Base-by-base conservation (phyloP, 92 coral and sea anemone genomes). In the Phenganax subtilis region DNA sequence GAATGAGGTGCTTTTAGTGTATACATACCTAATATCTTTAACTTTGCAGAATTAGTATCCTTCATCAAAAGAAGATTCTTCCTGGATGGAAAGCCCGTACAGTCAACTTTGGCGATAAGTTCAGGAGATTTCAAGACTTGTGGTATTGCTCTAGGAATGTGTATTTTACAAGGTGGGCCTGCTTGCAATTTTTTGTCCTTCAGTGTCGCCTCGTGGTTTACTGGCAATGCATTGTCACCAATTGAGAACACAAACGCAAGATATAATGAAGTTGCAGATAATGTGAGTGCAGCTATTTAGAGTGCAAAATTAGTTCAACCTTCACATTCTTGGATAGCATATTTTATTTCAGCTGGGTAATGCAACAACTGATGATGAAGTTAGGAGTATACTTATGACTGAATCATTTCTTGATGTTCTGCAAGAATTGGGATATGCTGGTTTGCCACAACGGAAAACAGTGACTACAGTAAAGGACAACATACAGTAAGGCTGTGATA, bases 81-180 rank as follows among this genome's bases (percentile, higher is more conserved):
- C 63, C 54, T 71, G 27, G 73, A 67, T 87, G 85, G 87, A 55
- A 87, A 73, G 64, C 87, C 85, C 31, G 72, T 61, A 53, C 69
- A 77, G 70, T 87, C 87, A 54, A 57, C 71, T 9, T 75, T 84
- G 75, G 89, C 87, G 20, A 62, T 77, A 55, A 69, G 54, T 20
- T 71, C 82, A 69, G 84, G 84, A 14, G 87, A 77, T 30, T 87
- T 87, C 47, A 76, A 84, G 20, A 57, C 71, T 10, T 67, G 84
- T 77, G 89, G 89, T 55, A 73, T 53, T 74, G 75, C 55, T 75
- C 82, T 72, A 62, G 84, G 79, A n/a, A 87, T 87, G 89, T 87
- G 84, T 14, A n/a, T 87, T 31, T 61, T 87, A 73, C 87, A 87
- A 84, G 89, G 87, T 67, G 87, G 87, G 27, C 87, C 89, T 31